Base-by-base conservation (phyloP, 2,113 vertebrate genomes). In the Galbula dea region DNA sequence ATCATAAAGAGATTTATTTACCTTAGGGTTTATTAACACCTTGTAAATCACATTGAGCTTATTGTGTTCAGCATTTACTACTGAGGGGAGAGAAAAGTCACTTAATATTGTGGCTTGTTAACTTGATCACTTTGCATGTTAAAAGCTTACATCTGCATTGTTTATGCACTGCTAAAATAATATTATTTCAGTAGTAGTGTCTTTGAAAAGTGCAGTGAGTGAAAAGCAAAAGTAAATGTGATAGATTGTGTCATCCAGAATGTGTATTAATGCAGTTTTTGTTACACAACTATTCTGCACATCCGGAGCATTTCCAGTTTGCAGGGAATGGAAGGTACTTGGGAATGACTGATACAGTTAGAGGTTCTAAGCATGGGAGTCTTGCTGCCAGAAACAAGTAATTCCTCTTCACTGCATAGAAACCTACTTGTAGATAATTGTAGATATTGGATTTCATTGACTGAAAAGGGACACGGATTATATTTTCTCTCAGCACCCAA, bases 1-100 rank as follows among this genome's bases (percentile, higher is more conserved):
- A 36, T 80, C 36, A 57, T 66, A 67, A 66, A 61, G 26, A 29
- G 76, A 58, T 83, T 91, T 95, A 34, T 61, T 90, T 77, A 88
- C 45, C 27, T 65, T 78, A 39, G 72, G 51, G 26, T 86, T 91
- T 77, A 76, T 92, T 89, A 88, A 79, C 19, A 58, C 49, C 68
- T 58, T 86, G 32, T 67, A 76, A 88, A 79, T 76, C 27, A 76
- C 26, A 27, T 12, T 39, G 10, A 51, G 37, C 10, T 48, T 75
- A 67, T 32, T 82, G 29, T 82, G 21, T 75, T 84, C 62, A 86
- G 45, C 14, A 24, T 86, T 95, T 86, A 57, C 22, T 68, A 36
- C 45, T 0, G 6, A 9, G 5, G 9, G 18, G 27, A 19, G 27
- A 26, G 19, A 29, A 27, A 12, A 8, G n/a, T n/a, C n/a, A n/a